phyloP scores from a whole-genome alignment of 2,888 invertebrate genomes.

The Oligia fasciuncula region DNA sequence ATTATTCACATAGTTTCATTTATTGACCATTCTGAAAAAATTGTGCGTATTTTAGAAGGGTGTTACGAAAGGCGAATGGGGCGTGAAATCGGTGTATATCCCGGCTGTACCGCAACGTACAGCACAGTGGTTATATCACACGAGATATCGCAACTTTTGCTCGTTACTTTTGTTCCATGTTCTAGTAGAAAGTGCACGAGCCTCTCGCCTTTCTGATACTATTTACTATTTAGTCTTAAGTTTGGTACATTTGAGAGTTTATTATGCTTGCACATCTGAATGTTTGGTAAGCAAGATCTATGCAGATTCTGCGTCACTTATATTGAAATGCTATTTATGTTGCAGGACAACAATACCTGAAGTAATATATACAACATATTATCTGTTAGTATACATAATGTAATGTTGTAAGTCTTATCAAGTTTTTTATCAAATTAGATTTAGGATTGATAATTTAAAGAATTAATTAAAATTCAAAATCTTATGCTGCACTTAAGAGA shows the following conservation, averaged over 20 bases:
- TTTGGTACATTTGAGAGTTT: slow-evolving; percentile 46
- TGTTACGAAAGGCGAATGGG: slow-evolving; percentile 78
- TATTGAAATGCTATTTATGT: slow-evolving; percentile 1
- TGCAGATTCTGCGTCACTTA: slow-evolving; percentile 11
- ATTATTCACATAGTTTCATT: slow-evolving; percentile 23
- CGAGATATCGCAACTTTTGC: slow-evolving; percentile 86
- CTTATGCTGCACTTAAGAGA: neutral
- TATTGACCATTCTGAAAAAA: slow-evolving; percentile 31
- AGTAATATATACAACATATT: neutral
- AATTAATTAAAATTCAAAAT: slow-evolving; percentile 13
- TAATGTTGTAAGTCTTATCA: neutral
- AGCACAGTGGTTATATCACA: slow-evolving; percentile 83
- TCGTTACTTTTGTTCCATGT: slow-evolving; percentile 81
- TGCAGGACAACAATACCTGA: neutral
- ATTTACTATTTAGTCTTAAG: slow-evolving; percentile 76
- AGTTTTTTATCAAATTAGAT: neutral
- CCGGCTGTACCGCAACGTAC: slow-evolving; percentile 69
- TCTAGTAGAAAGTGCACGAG: slow-evolving; percentile 85
- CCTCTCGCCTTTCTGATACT: slow-evolving; percentile 84
- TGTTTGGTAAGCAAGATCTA: slow-evolving; percentile 39
- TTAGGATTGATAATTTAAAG: neutral
- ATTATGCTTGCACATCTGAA: slow-evolving; percentile 35
- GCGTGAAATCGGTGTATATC: slow-evolving; percentile 76
- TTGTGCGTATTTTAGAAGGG: slow-evolving; percentile 70
- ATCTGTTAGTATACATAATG: neutral